A percentile compares a stretch with the other conserved stretches of the same genome.
Evolutionary conservation across 2,113 vertebrate species (phyloP).

Genomic region (Polypterus bichir): DNA sequence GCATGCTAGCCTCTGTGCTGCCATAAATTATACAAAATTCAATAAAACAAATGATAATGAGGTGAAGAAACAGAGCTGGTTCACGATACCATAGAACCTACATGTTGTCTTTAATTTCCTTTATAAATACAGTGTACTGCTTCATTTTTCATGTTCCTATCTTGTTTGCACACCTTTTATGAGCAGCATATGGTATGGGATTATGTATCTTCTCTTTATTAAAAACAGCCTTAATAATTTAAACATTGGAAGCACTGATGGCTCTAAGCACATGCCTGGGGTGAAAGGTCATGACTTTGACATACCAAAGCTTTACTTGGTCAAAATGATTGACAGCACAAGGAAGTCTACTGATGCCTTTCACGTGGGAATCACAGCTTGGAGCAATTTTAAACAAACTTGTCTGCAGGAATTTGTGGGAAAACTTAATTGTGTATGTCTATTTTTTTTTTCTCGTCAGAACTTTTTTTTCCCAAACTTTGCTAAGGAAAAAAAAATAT

Average conservation of each 20-base stretch:
- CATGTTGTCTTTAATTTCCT: too few relatives aligned
- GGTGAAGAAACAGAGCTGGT: too few relatives aligned
- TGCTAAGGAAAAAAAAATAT: conserved; percentile 53
- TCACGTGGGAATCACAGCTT: conserved; percentile 93
- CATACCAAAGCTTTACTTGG: conserved; percentile 64
- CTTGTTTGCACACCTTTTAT: not conserved
- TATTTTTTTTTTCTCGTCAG: conserved; percentile 43
- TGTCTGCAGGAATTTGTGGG: conserved; percentile 61
- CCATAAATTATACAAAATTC: too few relatives aligned
- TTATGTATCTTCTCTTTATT: conserved; percentile 39
- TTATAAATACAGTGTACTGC: not conserved
- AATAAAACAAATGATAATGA: too few relatives aligned
- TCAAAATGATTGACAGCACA: conserved; percentile 75
- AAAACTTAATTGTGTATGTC: conserved; percentile 69
- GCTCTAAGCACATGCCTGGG: conserved; percentile 69
- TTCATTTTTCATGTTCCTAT: not conserved
- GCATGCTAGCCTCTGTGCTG: too few relatives aligned
- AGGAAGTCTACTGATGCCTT: conserved; percentile 74
- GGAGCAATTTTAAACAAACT: conserved; percentile 63
- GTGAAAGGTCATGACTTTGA: conserved; percentile 66
- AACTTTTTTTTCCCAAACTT: conserved; percentile 64
- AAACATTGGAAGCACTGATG: conserved; percentile 60
- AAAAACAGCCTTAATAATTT: conserved; percentile 73
- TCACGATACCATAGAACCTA: too few relatives aligned
- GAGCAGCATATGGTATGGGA: not conserved